Evolutionary conservation across 2,113 vertebrate species (phyloP), one percentile per base, ranked within the genome.

Genomic region (Xenopus borealis): DNA sequence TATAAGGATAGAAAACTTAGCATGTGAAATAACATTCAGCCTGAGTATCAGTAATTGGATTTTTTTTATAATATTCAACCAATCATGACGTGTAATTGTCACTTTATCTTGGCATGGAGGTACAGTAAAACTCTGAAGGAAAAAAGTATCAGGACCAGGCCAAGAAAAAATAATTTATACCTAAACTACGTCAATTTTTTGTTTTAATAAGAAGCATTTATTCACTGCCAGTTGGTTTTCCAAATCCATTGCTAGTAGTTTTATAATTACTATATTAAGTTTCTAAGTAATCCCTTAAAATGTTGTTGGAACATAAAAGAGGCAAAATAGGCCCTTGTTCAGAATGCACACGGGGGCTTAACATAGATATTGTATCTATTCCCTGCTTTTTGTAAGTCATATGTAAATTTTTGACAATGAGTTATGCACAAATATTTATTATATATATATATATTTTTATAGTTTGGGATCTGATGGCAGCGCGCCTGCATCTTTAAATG

Each of bases 91-190:
- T 46, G 46, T n/a, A 69, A 69, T 64, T 23, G 69, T 62, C 55
- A 53, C 53, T 64, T 64, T 76, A 44, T 70, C 27, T 64, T 76
- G 67, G 67, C 61, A 55, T 23, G 4, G 17, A 12, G 45, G 18
- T 64, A 55, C 46, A 46, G 59, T 69, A 17, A 47, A 57, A 45
- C 64, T 76, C 61, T 70, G 23, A 20, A 50, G 62, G 74, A 47
- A 67, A 76, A 76, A 64, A 4, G 27, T 62, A 44, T 46, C 33
- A 64, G 55, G 44, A 68, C 47, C 20, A 64, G 11, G 74, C 74
- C 74, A 76, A 76, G 30, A 40, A 69, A 70, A 76, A 76, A 64
- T 63, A 64, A 76, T 76, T 63, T 76, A 76, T 70, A 64, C 69
- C 58, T 70, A 64, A 76, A 70, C 66, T 63, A 69, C 59, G 47